Conservation (phyloP, 1,140 invertebrate genomes). For the Xylocopa sonorina region DNA sequence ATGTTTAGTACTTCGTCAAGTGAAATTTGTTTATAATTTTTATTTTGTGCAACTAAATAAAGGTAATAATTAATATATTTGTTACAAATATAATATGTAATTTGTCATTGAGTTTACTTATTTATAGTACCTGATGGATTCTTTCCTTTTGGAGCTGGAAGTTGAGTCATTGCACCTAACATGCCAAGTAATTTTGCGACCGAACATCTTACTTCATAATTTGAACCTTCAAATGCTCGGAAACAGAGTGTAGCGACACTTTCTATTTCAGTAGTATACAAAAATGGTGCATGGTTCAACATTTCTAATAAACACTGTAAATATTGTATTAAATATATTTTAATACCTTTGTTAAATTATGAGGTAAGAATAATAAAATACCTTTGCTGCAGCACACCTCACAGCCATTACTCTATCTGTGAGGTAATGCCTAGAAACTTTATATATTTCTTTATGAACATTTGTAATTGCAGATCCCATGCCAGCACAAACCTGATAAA, state of each 20-base stretch:
- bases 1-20: slow-evolving; percentile 96
- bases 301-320: slow-evolving; percentile 92
- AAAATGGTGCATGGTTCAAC: slow-evolving; percentile 93
- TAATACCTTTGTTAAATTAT: not conserved
- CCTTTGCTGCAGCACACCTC: slow-evolving; percentile 92
- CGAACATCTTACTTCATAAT: slow-evolving; percentile 96
- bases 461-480: slow-evolving; percentile 94
- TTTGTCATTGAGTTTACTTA: slow-evolving; percentile 2
- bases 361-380: slow-evolving; percentile 71
- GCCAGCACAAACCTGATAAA: slow-evolving; percentile 87
- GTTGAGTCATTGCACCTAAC: slow-evolving; percentile 92
- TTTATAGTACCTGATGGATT: slow-evolving; percentile 77
- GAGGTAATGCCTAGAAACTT: slow-evolving; percentile 91
- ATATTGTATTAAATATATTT: slow-evolving; percentile 21
- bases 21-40: slow-evolving; percentile 85
- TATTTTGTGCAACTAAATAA: slow-evolving; percentile 82
- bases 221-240: slow-evolving; percentile 95
- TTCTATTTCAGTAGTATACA: slow-evolving; percentile 95
- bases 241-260: slow-evolving; percentile 94
- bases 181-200: slow-evolving; percentile 95
- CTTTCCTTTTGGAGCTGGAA: slow-evolving; percentile 77
- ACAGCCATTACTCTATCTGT: slow-evolving; percentile 96
- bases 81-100: slow-evolving; percentile 2
- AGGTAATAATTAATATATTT: slow-evolving; percentile 23
- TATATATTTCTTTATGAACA: slow-evolving; percentile 96